Conservation (phyloP, 2,888 invertebrate genomes). For the Pycnomerus fuliginosus region DNA sequence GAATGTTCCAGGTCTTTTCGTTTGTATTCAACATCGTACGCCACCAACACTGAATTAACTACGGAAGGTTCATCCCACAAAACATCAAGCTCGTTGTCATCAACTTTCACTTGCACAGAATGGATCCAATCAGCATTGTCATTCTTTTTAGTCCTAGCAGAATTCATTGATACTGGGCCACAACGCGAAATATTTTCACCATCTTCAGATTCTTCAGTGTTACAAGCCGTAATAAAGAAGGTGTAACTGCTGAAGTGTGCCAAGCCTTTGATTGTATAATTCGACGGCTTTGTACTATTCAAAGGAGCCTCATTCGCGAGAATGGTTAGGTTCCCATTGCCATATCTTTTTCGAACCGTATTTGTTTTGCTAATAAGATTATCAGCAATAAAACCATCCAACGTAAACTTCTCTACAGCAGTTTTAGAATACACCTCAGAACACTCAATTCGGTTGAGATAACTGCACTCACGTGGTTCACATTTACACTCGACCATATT, state of each 20-base stretch:
- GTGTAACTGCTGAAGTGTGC: constrained; percentile 61
- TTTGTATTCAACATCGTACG: constrained; percentile 61
- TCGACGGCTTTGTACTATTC: neutral
- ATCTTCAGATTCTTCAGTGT: constrained; percentile 56
- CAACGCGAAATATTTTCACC: constrained; percentile 5
- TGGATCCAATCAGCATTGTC: constrained; percentile 50
- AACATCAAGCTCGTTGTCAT: constrained; percentile 37
- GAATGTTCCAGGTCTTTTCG: constrained; percentile 46
- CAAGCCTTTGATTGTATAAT: constrained; percentile 48
- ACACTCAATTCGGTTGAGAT: too few relatives aligned
- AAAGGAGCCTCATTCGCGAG: too few relatives aligned
- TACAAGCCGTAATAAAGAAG: constrained; percentile 63
- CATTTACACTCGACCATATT: too few relatives aligned
- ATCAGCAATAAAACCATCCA: too few relatives aligned
- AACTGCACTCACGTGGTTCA: too few relatives aligned
- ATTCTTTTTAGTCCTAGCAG: constrained; percentile 54
- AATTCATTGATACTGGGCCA: constrained; percentile 55
- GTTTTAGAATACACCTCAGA: too few relatives aligned
- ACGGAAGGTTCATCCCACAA: constrained; percentile 62
- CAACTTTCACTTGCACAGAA: constrained; percentile 31
- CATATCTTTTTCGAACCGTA: too few relatives aligned
- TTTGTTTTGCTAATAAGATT: too few relatives aligned
- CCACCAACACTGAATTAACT: constrained; percentile 66
- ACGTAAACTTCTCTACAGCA: too few relatives aligned
- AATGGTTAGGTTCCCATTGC: too few relatives aligned